Percentiles rank a stretch among this genome's conserved stretches.
phyloP scores from a whole-genome alignment of 2,888 invertebrate genomes.

The Sinodicranocentrus sp. region DNA sequence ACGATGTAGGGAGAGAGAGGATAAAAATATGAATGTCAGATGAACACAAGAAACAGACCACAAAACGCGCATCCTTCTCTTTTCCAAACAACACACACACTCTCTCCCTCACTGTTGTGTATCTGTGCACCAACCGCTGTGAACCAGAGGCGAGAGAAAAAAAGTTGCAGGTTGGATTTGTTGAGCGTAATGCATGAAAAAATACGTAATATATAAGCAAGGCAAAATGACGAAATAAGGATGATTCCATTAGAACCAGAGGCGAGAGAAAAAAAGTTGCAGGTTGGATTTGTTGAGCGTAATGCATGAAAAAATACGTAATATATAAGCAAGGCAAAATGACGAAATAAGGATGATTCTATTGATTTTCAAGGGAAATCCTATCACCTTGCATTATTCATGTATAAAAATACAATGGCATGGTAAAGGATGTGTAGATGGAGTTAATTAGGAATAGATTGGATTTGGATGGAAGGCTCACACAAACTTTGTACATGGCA shows the following conservation, averaged over 20 bases:
- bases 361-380: no score
- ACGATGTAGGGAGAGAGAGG: constrained; percentile 20
- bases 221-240: no score
- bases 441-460: no score
- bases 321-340: neutral
- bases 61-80: neutral
- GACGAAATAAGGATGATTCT: no score
- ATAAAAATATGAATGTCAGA: constrained; percentile 34
- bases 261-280: neutral
- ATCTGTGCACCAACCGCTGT: constrained; percentile 49
- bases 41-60: constrained; percentile 51
- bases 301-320: neutral
- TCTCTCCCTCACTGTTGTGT: constrained; percentile 3
- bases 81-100: no score
- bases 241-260: no score
- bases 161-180: constrained; percentile 2
- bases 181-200: neutral
- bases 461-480: no score
- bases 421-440: no score
- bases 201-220: neutral
- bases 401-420: no score
- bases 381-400: no score
- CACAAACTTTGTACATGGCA: no score
- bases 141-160: constrained; percentile 33
- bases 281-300: neutral